phyloP scores from a whole-genome alignment of 2,113 vertebrate species.

The Chiloscyllium plagiosum region DNA sequence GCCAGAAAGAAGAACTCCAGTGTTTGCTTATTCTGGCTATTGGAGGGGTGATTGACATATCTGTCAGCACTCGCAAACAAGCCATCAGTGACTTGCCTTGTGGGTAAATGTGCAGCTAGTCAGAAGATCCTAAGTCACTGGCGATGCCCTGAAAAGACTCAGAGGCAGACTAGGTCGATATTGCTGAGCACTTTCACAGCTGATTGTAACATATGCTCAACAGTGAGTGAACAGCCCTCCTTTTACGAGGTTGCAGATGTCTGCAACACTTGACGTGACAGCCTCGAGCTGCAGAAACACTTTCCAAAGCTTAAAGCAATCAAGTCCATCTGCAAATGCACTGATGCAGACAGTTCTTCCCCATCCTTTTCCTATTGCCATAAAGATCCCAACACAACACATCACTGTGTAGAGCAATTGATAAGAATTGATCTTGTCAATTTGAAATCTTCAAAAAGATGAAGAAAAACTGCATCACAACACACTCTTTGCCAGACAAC shows the following conservation, averaged over 20 bases:
- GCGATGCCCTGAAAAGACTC: not conserved
- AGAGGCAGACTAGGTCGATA: not conserved
- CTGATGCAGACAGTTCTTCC: not conserved
- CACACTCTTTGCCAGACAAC: not conserved
- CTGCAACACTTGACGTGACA: no score
- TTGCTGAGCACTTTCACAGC: not conserved
- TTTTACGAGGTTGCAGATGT: no score
- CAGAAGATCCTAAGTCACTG: no score
- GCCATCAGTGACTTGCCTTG: not conserved
- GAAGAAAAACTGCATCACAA: not conserved
- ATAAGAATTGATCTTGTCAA: no score
- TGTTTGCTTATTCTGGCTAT: not conserved
- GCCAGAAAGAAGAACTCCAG: not conserved
- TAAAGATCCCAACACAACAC: not conserved
- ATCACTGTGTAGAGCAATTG: not conserved
- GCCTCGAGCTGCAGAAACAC: no score
- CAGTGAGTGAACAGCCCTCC: not conserved
- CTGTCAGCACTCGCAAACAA: not conserved
- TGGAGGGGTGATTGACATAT: not conserved
- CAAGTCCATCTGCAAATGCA: no score
- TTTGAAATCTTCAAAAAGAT: not conserved
- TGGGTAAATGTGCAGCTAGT: not conserved
- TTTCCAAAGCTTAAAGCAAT: no score
- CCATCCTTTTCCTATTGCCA: not conserved
- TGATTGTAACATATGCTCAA: not conserved